Base-by-base conservation (phyloP, 2,797 vertebrate genomes). In the Columba guinea region DNA sequence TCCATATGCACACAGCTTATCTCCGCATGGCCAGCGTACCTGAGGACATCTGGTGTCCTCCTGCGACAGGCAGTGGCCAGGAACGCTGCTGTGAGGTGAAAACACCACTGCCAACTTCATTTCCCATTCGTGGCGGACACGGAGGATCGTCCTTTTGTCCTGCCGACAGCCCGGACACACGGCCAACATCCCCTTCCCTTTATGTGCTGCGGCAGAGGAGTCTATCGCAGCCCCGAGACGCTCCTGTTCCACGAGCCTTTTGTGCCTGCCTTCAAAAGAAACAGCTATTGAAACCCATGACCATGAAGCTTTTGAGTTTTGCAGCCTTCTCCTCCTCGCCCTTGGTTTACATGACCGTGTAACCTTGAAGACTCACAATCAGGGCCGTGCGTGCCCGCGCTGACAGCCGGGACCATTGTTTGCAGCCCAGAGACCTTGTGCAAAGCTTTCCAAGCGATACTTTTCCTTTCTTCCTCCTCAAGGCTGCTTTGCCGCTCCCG, bases 241-340 rank as follows among this genome's bases (percentile, higher is more conserved):
- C 41, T 88, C 86, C 91, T 87, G 91, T 88, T 92, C 90, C 95
- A 53, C 67, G 13, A 32, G 62, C 51, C 90, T 88, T 97, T 97
- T 97, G 89, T 97, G 93, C 78, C 77, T 18, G 9, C 84, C 84
- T 67, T 96, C 95, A 76, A 95, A 96, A 96, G 90, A 70, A 93
- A 17, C 52, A 74, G 60, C 87, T 94, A 82, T 95, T 96, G 84
- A 96, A 97, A 96, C 84, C 89, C 55, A 92, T 92, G 96, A 94
- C 94, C 95, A 41, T 95, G 95, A 96, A 93, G 95, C 95, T 75
- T 92, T 95, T 90, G 84, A 89, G 80, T 56, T 63, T 53, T 52
- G n/a, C 84, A 27, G 41, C 39, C 69, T 89, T 95, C 62, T 68
- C 48, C 85, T 73, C 23, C 37, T 77, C 1, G 13, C 81, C 83